Evolutionary conservation across 2,797 vertebrate genomes (phyloP), one percentile per base, ranked within the genome.

Genomic region (Falco cherrug): DNA sequence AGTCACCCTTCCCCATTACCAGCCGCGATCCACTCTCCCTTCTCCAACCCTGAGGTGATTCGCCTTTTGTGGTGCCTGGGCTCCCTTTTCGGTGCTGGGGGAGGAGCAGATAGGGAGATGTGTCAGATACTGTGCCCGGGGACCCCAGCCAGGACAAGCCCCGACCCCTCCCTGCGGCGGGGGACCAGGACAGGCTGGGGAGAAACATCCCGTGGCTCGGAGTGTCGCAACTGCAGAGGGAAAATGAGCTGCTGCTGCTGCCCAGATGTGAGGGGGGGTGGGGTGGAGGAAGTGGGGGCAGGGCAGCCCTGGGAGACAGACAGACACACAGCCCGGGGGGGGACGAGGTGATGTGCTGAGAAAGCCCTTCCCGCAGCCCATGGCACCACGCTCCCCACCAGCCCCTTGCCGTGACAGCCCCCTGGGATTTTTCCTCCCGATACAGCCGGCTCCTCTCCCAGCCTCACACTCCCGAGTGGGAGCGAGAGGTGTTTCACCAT

Each of bases 101-200:
- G 51, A 25, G 31, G 18, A 16, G 29, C 7, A 43, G 16, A 2
- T 14, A 35, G 37, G 12, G 48, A 21, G 2, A 17, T 17, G 43
- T 13, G 19, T 31, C 28, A 20, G 26, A 11, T 6, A 0, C 5
- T 16, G 45, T 48, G 31, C 6, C 29, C 0, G 0, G 16, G 37
- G 17, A 4, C 19, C 47, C 21, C 1, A 13, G 54, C 47, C 73
- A 45, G 7, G 56, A 57, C 0, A 9, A 61, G 31, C 19, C 14
- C 26, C n/a, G 43, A 8, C 9, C 53, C 50, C 28, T 39, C 15
- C 1, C 0, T 39, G 37, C 37, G 37, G 0, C 6, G 16, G 16
- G 29, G 6, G 4, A 28, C 47, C 3, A 9, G 9, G 65, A 20
- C n/a, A 21, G 45, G 18, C 63, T 7, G 3, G 37, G 61, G n/a